These are phyloP conservation scores for Gymnobelideus leadbeateri DNA, from an alignment of 2,113 vertebrate genomes.

Conservation along the genomic window DNA sequence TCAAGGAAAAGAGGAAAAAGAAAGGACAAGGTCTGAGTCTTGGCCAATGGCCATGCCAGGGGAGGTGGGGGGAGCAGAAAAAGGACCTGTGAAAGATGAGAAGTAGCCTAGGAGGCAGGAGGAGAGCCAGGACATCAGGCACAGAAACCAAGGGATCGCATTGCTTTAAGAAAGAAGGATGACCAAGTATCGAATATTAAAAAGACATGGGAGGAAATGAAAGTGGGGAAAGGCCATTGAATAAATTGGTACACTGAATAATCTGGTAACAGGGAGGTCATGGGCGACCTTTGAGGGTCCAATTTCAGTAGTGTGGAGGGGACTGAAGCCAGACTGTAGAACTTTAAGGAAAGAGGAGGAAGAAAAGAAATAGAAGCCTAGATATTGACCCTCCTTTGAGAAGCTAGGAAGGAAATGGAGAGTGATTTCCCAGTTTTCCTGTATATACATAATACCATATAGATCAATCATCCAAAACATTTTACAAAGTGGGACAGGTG, in stretches of 20 bases:
- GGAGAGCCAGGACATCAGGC: not conserved
- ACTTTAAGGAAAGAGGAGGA: not conserved
- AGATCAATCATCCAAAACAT: not conserved
- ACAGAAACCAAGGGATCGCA: not conserved
- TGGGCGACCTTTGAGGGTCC: slow-evolving; percentile 56
- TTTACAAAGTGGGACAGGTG: not conserved
- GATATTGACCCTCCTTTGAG: not conserved
- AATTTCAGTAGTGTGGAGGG: not conserved
- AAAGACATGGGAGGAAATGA: not conserved
- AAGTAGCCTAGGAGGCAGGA: not conserved
- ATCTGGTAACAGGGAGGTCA: slow-evolving; percentile 28
- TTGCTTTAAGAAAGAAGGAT: not conserved
- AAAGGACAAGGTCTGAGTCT: not conserved
- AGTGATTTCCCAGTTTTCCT: slow-evolving; percentile 2
- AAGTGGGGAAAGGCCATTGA: not conserved
- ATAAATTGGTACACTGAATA: not conserved
- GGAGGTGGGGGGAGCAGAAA: not conserved
- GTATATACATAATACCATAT: not conserved
- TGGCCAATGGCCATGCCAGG: not conserved
- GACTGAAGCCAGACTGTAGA: not conserved
- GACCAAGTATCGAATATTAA: not conserved
- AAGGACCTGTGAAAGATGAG: not conserved
- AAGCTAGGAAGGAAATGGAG: slow-evolving; percentile 10
- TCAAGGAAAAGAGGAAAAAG: not conserved
- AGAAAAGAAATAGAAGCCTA: not conserved